Evolutionary conservation across 2,888 invertebrate genomes (phyloP).

Genomic region (Subacronicta megacephala): DNA sequence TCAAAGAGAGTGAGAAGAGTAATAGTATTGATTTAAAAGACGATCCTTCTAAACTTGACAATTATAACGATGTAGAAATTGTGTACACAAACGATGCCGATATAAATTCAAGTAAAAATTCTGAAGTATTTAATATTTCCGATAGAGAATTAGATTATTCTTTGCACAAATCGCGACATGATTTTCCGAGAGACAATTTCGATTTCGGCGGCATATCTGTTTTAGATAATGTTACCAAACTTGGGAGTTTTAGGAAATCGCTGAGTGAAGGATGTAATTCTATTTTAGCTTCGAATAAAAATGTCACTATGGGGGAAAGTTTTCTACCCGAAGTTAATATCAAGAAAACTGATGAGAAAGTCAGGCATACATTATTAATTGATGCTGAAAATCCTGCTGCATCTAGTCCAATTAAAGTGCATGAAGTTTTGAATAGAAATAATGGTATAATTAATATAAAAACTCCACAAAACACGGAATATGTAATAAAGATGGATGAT

Average conservation of each 20-base stretch:
- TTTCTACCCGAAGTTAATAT: constrained; percentile 46
- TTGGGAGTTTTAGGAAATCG: constrained; percentile 36
- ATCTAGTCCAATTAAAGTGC: constrained; percentile 17
- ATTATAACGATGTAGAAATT: constrained; percentile 13
- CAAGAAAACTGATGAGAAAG: constrained; percentile 17
- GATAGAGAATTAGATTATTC: constrained; percentile 92
- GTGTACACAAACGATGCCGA: constrained; percentile 30
- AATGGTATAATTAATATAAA: constrained; percentile 50
- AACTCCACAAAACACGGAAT: constrained; percentile 81
- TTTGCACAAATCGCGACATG: constrained; percentile 72
- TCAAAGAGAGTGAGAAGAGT: not conserved
- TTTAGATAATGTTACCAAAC: constrained; percentile 58
- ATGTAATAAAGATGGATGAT: constrained; percentile 87
- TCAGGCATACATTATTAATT: not conserved
- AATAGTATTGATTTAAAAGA: constrained; percentile 8
- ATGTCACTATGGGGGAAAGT: constrained; percentile 21
- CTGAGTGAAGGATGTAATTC: constrained; percentile 20
- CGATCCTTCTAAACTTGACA: constrained; percentile 13
- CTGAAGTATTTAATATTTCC: constrained; percentile 78
- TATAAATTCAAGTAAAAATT: constrained; percentile 64
- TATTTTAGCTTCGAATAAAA: constrained; percentile 16
- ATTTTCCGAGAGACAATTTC: constrained; percentile 58
- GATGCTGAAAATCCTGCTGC: constrained; percentile 1
- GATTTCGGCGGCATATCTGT: constrained; percentile 69
- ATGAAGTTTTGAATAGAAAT: constrained; percentile 11